Base-by-base conservation (phyloP, 2,888 invertebrate species). In the Troglohyphantes excavatus region DNA sequence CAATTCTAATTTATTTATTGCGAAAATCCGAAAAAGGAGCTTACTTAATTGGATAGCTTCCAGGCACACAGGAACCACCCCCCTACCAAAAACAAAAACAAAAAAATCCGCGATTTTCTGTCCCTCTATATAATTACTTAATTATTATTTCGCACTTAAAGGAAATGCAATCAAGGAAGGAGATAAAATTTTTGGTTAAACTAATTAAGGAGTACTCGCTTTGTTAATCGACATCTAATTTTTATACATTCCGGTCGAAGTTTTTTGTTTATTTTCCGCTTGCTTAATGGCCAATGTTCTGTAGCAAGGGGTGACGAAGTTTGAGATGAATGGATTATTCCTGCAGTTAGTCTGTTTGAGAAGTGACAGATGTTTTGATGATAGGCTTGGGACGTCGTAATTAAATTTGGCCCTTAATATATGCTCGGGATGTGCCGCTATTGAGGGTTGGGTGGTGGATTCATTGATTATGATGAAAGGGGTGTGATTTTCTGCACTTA, bases 71-170 rank as follows among this genome's bases (percentile, higher is more conserved):
- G 2, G 70, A 70, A 72, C 43, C 75, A 27, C 19, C 63, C 67
- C n/a, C 70, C 46, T 19, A 46, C 11, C n/a, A 46, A 61, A 68
- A 61, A 72, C 61, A 72, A 65, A 67, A 7, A 61, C 59, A 61
- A 72, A 72, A 72, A 65, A 67, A 7, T n/a, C 53, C 13, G 21
- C 23, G 33, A 82, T 75, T 82, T 76, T 63, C 82, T 75, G 65
- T 89, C 76, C 85, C 68, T 46, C 75, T 76, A 83, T 68, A 89
- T 89, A 89, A 89, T 89, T 89, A 89, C 88, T 89, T 89, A 82
- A 89, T 89, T 89, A 82, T 89, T 89, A 89, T 89, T 89, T 89
- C 88, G 88, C 88, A 82, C 88, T 89, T 89, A 82, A 82, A 76
- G 82, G 67, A 73, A 89, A 89, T 89, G 88, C 76, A 89, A 89